phyloP scores from a whole-genome alignment of 2,797 vertebrate species.

The Cryptoprocta ferox region DNA sequence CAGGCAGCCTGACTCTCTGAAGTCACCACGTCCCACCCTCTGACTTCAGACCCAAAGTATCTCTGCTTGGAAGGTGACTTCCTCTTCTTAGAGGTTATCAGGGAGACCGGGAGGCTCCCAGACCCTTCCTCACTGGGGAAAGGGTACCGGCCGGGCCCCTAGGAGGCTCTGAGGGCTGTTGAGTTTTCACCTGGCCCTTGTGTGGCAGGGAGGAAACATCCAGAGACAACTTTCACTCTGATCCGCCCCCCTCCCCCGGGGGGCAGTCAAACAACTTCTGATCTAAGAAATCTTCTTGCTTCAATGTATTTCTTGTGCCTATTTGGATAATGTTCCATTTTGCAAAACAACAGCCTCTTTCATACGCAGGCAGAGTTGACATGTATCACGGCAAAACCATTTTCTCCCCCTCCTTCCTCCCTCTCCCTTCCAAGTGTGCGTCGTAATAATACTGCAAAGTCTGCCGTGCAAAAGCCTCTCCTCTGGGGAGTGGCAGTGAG shows the following conservation, averaged over 20 bases:
- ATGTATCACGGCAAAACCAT: background rate
- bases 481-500: background rate
- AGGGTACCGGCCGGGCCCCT: background rate
- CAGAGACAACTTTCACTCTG: background rate
- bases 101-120: background rate
- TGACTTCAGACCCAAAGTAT: background rate
- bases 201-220: background rate
- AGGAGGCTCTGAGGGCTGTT: background rate
- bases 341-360: conserved; percentile 25
- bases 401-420: background rate
- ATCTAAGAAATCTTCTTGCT: background rate
- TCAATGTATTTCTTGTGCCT: background rate
- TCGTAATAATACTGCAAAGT: too few relatives aligned
- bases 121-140: background rate
- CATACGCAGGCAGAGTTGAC: background rate
- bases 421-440: background rate
- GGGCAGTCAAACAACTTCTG: background rate
- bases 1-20: background rate
- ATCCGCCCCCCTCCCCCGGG: too few relatives aligned
- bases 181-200: background rate
- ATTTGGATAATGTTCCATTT: background rate
- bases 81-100: background rate
- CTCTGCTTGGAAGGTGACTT: background rate
- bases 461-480: background rate
- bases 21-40: background rate